Percentiles rank a stretch among this genome's conserved stretches.
Evolutionary conservation across 1,140 invertebrate species (phyloP).

Genomic region (Stenopsyche tienmushanensis): DNA sequence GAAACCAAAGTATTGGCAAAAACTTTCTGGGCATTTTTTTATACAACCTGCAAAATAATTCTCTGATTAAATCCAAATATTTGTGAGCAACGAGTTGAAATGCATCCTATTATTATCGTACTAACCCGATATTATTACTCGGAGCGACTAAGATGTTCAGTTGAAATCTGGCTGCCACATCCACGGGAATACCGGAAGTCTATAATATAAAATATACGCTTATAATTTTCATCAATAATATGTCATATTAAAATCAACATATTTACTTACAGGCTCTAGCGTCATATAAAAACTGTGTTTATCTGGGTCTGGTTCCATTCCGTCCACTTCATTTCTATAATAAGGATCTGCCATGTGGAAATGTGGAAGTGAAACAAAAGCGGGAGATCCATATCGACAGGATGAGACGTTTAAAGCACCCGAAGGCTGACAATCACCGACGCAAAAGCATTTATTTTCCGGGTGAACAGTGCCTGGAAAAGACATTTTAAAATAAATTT

Average conservation of each 20-base stretch:
- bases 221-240: not conserved
- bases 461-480: slow-evolving; percentile 55
- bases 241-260: not conserved
- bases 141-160: slow-evolving; percentile 73
- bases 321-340: slow-evolving; percentile 64
- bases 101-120: slow-evolving; percentile 41
- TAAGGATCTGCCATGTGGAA: slow-evolving; percentile 77
- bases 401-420: slow-evolving; percentile 69
- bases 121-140: slow-evolving; percentile 63
- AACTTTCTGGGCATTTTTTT: slow-evolving; percentile 65
- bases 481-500: not conserved
- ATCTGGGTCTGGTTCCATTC: slow-evolving; percentile 67
- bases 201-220: slow-evolving; percentile 47
- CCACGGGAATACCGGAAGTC: slow-evolving; percentile 71
- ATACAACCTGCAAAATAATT: slow-evolving; percentile 63
- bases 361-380: slow-evolving; percentile 83
- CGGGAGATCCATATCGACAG: slow-evolving; percentile 73
- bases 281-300: slow-evolving; percentile 70
- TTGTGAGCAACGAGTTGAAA: not conserved
- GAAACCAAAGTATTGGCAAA: slow-evolving; percentile 79
- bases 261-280: slow-evolving; percentile 64
- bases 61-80: slow-evolving; percentile 8
- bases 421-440: slow-evolving; percentile 66
- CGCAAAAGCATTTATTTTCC: slow-evolving; percentile 71
- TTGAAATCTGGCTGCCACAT: slow-evolving; percentile 74